These are phyloP conservation scores for Branchinecta lindahli DNA, from an alignment of 1,140 invertebrate species.

Conservation along the genomic window DNA sequence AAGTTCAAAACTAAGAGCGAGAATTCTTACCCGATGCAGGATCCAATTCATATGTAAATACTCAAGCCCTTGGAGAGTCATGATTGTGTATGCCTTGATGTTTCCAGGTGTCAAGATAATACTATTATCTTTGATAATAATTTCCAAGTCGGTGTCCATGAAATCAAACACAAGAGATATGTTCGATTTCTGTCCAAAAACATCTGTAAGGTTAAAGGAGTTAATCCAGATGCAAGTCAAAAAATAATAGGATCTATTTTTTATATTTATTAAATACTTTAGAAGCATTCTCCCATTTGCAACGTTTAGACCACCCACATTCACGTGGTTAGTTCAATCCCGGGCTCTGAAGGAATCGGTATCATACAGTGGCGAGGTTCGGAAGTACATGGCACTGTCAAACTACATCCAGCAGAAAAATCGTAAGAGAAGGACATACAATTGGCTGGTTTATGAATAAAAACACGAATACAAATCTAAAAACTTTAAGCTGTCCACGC, in stretches of 20 bases:
- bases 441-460: no score
- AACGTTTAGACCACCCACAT: no score
- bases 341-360: no score
- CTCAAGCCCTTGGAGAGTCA: slow-evolving; percentile 86
- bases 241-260: neutral
- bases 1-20: no score
- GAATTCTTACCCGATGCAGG: slow-evolving; percentile 56
- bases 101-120: slow-evolving; percentile 82
- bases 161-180: slow-evolving; percentile 99
- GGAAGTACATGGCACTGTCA: no score
- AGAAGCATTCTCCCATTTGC: no score
- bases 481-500: no score
- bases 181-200: slow-evolving; percentile 94
- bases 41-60: slow-evolving; percentile 95
- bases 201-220: slow-evolving; percentile 47
- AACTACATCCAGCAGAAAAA: no score
- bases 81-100: slow-evolving; percentile 89
- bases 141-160: slow-evolving; percentile 98
- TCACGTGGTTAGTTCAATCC: neutral
- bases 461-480: no score
- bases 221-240: neutral
- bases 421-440: no score
- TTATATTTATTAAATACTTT: no score
- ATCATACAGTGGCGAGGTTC: no score
- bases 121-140: slow-evolving; percentile 66